Percentiles rank a stretch among this genome's conserved stretches.
phyloP scores from a whole-genome alignment of 1,140 invertebrate genomes.

The Stegodyphus mimosarum region DNA sequence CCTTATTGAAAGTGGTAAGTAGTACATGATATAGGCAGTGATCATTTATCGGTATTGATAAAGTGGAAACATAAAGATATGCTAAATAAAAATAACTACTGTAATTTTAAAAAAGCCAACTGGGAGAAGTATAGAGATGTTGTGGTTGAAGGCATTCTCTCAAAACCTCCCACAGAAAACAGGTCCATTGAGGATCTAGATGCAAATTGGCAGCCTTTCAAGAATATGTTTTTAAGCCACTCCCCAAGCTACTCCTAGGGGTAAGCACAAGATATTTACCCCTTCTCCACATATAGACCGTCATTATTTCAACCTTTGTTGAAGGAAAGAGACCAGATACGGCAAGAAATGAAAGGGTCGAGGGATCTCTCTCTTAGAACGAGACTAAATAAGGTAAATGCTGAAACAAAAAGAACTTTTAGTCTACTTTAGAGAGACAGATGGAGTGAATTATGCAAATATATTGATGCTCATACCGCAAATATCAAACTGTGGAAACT shows the following conservation, averaged over 20 bases:
- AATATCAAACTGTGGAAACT: slow-evolving; percentile 23
- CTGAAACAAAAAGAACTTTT: slow-evolving; percentile 9
- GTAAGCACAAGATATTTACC: background rate
- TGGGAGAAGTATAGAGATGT: background rate
- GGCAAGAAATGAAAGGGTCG: background rate
- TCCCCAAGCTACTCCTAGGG: slow-evolving; percentile 3
- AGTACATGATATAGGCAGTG: background rate
- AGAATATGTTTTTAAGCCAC: background rate
- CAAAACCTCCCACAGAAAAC: background rate
- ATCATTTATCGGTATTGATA: background rate
- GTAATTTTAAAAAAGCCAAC: background rate
- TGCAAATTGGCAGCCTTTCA: background rate
- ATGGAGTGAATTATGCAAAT: slow-evolving; percentile 8
- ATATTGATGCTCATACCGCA: background rate
- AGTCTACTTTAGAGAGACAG: background rate
- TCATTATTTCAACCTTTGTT: background rate
- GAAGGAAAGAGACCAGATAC: background rate
- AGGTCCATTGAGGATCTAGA: slow-evolving; percentile 1
- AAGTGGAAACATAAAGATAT: background rate
- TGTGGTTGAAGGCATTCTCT: background rate
- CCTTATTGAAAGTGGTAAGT: background rate
- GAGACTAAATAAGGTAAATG: slow-evolving; percentile 2
- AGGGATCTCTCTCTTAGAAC: background rate
- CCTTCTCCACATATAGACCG: slow-evolving; percentile 6
- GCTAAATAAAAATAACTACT: slow-evolving; percentile 1